Conservation (phyloP, 2,797 vertebrate genomes). For the Manis pentadactyla region DNA sequence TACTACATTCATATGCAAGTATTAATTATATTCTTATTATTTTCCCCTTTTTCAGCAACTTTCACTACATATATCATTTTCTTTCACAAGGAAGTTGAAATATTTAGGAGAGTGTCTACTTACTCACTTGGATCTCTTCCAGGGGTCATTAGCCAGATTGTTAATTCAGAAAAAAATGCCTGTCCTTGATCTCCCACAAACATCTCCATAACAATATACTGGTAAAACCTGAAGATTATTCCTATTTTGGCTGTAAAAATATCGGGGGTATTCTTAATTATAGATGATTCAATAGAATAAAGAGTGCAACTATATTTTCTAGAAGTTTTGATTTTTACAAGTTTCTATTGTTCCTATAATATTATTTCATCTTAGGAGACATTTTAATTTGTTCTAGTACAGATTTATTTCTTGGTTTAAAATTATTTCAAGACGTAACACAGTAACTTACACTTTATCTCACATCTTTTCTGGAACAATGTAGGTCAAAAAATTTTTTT, state of each 20-base stretch:
- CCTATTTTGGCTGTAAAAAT: not conserved
- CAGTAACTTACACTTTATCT: not conserved
- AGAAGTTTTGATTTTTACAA: not conserved
- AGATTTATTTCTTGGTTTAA: constrained; percentile 13
- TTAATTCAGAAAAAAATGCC: not conserved
- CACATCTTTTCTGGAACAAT: not conserved
- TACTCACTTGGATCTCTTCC: not conserved
- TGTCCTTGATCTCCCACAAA: not conserved
- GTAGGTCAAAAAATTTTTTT: not conserved
- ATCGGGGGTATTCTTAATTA: not conserved
- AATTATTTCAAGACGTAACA: not conserved
- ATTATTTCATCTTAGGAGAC: not conserved
- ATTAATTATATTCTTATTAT: not conserved
- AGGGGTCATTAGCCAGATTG: not conserved
- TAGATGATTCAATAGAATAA: not conserved
- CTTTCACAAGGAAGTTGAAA: constrained; percentile 9
- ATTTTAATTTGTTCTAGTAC: constrained; percentile 29
- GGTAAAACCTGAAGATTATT: not conserved
- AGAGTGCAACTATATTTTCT: not conserved
- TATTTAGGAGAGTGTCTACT: not conserved
- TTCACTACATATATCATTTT: constrained; percentile 6
- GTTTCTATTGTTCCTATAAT: constrained; percentile 16
- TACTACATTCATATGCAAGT: not conserved
- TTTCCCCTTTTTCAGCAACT: not conserved
- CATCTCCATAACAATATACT: not conserved